Conservation (phyloP, 2,797 vertebrate species). For the Myotis planiceps region DNA sequence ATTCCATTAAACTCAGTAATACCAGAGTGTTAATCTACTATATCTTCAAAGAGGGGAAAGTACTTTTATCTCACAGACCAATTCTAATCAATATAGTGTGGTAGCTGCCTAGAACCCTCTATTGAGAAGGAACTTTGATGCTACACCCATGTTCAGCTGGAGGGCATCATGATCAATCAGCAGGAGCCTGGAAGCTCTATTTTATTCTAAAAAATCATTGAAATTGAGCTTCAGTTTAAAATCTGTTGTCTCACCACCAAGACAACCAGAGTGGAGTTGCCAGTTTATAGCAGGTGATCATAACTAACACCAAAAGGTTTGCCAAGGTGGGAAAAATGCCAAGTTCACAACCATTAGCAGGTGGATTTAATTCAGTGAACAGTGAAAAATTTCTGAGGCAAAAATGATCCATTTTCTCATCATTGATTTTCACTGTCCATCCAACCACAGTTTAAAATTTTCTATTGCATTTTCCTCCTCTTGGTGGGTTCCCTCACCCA, state of each 20-base stretch:
- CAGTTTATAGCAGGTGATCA: not conserved
- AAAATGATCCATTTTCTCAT: conserved; percentile 2
- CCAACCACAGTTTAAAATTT: not conserved
- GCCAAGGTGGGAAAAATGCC: not conserved
- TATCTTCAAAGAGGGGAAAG: not conserved
- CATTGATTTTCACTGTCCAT: not conserved
- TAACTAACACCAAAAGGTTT: not conserved
- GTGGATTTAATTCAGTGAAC: conserved; percentile 16
- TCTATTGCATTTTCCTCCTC: not conserved
- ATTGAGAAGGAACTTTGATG: not conserved
- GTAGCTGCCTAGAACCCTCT: not conserved
- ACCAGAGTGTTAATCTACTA: not conserved
- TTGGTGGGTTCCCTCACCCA: not conserved
- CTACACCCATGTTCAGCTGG: not conserved
- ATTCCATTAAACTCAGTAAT: not conserved
- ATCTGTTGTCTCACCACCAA: not conserved
- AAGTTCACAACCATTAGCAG: not conserved
- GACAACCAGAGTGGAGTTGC: not conserved
- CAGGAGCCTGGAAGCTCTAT: not conserved
- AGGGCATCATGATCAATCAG: not conserved
- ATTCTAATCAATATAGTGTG: not conserved
- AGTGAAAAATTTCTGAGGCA: conserved; percentile 36
- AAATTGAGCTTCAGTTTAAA: not conserved
- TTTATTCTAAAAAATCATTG: not conserved
- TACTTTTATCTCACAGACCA: not conserved